Base-by-base conservation (phyloP, 2,888 invertebrate species). In the Mechanitis messenoides region DNA sequence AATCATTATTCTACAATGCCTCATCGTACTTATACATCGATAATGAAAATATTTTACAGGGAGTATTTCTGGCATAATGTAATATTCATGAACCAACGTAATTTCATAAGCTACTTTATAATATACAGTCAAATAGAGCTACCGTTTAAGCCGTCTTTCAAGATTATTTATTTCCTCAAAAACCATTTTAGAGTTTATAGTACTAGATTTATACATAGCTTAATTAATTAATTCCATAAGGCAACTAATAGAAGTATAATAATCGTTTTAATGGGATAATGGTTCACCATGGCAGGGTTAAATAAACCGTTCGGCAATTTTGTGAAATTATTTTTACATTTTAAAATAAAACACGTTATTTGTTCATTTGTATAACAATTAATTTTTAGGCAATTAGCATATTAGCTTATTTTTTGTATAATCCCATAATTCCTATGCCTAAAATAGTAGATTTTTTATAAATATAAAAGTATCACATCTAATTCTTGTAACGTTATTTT, bases 161-260 rank as follows among this genome's bases (percentile, higher is more conserved):
- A 64, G 50, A 62, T 66, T 66, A 66, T 64, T 64, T 62, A 66
- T 66, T 66, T 66, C 60, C 55, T 61, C 59, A 56, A 62, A 55
- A 62, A 59, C 56, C 58, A 53, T 61, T 60, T 58, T 55, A 54
- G 45, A 64, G 61, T 66, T 62, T 59, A 66, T 62, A 50, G 45
- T 60, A 47, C 64, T 66, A 56, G 62, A 60, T 64, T 59, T 62
- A 66, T 53, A 33, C 45, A 65, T 63, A 46, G 63, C 65, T 67
- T 65, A 67, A 67, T 67, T 64, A 63, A 67, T 65, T 65, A 67
- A 65, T 67, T 63, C 65, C 33, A 54, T 59, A 56, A 46, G 61
- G 64, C 47, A 56, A 64, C 61, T 64, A 61, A 61, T 61, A 61
- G 56, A 64, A 61, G 55, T 58, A 54, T 56, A 64, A 64, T 61